Evolutionary conservation across 2,797 vertebrate genomes (phyloP).

Genomic region (Garrulus glandarius): DNA sequence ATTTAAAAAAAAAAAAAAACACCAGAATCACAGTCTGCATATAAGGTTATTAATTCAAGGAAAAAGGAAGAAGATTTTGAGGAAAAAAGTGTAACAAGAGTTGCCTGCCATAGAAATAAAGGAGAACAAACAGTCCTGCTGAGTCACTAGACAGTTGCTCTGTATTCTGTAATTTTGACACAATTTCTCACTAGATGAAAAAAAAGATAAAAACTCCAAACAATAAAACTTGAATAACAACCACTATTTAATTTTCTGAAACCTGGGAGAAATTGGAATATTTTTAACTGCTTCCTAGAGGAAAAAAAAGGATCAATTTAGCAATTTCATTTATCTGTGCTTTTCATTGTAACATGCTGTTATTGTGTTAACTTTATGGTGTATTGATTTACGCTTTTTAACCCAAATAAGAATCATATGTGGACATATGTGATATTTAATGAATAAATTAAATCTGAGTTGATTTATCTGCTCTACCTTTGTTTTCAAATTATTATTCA

Average conservation of each 20-base stretch:
- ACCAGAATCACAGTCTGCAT: not conserved
- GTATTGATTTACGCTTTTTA: not conserved
- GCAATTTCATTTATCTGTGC: not conserved
- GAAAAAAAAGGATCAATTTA: not conserved
- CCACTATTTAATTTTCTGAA: not conserved
- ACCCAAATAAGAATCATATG: not conserved
- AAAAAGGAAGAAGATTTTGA: not conserved
- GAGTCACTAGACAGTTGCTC: not conserved
- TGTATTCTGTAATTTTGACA: not conserved
- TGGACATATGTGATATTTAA: slow-evolving; percentile 4
- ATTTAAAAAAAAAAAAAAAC: not conserved
- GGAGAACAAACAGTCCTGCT: not conserved
- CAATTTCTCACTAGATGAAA: not conserved
- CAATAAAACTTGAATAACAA: not conserved
- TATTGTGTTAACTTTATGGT: not conserved
- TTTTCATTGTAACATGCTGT: not conserved
- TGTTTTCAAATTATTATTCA: slow-evolving; percentile 38
- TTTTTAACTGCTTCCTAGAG: not conserved
- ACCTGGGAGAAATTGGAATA: not conserved
- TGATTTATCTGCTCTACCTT: slow-evolving; percentile 38
- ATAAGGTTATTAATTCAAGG: not conserved
- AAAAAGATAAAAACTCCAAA: not conserved
- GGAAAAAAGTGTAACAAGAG: not conserved
- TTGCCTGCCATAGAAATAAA: not conserved
- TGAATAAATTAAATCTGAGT: slow-evolving; percentile 55